Conservation (phyloP, 2,113 vertebrate genomes). For the Nycticorax nycticorax region DNA sequence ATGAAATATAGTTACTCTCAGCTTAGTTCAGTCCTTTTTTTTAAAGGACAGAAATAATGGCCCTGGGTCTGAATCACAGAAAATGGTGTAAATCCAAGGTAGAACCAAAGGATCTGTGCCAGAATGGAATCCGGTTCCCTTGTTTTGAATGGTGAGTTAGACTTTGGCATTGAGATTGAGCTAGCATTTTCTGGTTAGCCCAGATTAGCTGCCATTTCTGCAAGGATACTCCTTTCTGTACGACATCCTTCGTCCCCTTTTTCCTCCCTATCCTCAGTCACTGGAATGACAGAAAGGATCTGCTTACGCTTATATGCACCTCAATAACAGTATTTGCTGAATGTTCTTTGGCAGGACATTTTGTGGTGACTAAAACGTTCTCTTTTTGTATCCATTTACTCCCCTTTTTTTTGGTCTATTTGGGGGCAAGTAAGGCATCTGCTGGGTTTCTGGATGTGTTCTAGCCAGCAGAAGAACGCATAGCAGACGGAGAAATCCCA, state of each 20-base stretch:
- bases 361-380: not conserved
- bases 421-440: not conserved
- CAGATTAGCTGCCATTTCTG: not conserved
- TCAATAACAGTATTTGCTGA: constrained; percentile 14
- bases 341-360: constrained; percentile 3
- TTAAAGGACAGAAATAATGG: not conserved
- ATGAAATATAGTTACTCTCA: not conserved
- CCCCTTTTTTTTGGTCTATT: not conserved
- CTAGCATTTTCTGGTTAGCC: not conserved
- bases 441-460: not conserved
- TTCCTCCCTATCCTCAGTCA: not conserved
- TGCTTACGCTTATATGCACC: constrained; percentile 19
- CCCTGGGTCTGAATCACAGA: not conserved
- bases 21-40: not conserved
- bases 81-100: not conserved
- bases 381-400: not conserved
- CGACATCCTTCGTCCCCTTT: not conserved
- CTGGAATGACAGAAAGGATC: constrained; percentile 34
- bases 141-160: not conserved
- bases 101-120: not conserved
- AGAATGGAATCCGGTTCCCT: not conserved
- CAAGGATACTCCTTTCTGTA: not conserved
- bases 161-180: not conserved
- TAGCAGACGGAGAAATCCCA: not conserved
- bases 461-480: not conserved